Conservation (phyloP, 2,888 invertebrate genomes). For the Lottia scabra region DNA sequence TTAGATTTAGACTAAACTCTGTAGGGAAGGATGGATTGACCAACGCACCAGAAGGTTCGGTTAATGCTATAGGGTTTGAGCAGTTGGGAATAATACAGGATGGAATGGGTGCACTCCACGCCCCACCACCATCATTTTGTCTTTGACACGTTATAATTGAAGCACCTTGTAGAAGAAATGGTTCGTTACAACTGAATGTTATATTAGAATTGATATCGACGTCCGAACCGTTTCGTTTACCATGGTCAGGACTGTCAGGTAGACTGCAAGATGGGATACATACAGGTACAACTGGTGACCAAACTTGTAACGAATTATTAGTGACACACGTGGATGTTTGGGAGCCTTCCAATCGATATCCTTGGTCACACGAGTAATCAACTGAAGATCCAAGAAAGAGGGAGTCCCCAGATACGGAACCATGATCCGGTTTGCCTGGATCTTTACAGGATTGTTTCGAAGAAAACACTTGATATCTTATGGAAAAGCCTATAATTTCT, state of each 20-base stretch:
- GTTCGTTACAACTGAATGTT: slow-evolving; percentile 1
- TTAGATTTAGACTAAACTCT: background rate
- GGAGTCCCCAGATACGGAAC: background rate
- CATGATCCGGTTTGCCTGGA: background rate
- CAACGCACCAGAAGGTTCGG: slow-evolving; percentile 5
- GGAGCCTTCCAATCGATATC: slow-evolving; percentile 3
- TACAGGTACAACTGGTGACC: background rate
- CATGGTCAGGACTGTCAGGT: background rate
- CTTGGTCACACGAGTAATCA: slow-evolving; percentile 1
- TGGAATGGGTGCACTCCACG: slow-evolving; percentile 9
- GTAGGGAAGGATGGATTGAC: slow-evolving; percentile 17
- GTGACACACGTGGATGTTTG: background rate
- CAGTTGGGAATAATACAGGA: slow-evolving; percentile 18
- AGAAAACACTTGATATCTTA: background rate
- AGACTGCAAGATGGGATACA: background rate
- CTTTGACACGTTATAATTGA: background rate
- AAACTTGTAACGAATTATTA: background rate
- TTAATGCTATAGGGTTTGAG: background rate
- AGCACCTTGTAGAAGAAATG: background rate
- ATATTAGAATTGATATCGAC: slow-evolving; percentile 1
- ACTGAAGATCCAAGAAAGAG: background rate
- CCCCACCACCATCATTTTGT: background rate
- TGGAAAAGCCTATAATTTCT: slow-evolving; percentile 7
- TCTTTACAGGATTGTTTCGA: background rate
- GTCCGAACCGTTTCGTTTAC: background rate